These are phyloP conservation scores for Linnaemya tessellans DNA, from an alignment of 2,888 invertebrate genomes.

Conservation along the genomic window DNA sequence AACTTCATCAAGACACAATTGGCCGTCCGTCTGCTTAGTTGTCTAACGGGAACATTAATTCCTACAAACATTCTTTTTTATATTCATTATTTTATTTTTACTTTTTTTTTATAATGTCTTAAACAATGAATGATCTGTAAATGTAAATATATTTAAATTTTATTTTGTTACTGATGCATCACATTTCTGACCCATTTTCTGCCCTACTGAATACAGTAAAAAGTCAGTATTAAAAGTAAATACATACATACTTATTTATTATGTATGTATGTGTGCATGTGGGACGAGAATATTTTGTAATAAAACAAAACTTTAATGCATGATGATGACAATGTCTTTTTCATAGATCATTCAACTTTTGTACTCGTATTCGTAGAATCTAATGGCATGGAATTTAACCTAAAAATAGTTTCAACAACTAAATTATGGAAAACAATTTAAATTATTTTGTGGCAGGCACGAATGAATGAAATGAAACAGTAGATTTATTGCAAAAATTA, in stretches of 20 bases:
- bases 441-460: slow-evolving; percentile 32
- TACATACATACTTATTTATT: too few species aligned
- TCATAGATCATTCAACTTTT: slow-evolving; percentile 61
- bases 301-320: slow-evolving; percentile 13
- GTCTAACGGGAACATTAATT: slow-evolving; percentile 12
- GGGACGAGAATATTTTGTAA: slow-evolving; percentile 13
- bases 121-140: slow-evolving; percentile 48
- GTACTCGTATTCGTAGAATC: slow-evolving; percentile 14
- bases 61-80: not conserved
- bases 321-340: slow-evolving; percentile 21
- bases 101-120: not conserved
- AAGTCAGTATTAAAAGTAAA: not conserved
- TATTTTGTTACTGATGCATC: slow-evolving; percentile 61
- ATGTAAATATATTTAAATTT: slow-evolving; percentile 45
- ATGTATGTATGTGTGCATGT: not conserved
- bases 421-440: slow-evolving; percentile 33
- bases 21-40: not conserved
- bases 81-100: slow-evolving; percentile 6
- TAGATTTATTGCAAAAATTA: slow-evolving; percentile 3
- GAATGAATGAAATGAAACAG: slow-evolving; percentile 22
- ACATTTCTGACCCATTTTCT: slow-evolving; percentile 64
- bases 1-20: not conserved
- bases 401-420: slow-evolving; percentile 21
- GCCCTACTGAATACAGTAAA: slow-evolving; percentile 40
- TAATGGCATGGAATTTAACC: slow-evolving; percentile 44